phyloP scores from a whole-genome alignment of 1,140 invertebrate species.

The Reticulitermes speratus region DNA sequence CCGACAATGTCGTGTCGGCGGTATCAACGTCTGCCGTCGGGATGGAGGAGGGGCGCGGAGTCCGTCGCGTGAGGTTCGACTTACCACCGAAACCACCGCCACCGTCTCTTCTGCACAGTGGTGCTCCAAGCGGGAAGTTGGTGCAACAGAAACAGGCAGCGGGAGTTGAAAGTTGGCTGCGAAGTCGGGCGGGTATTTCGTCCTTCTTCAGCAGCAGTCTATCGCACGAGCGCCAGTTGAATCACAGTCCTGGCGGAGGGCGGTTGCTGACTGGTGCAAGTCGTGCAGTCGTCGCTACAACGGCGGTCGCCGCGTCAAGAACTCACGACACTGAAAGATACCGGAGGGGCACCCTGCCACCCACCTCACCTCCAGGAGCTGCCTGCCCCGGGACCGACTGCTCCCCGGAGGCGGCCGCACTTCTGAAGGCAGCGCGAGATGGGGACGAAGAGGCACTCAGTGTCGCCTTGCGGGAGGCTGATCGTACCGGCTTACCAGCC shows the following conservation, averaged over 20 bases:
- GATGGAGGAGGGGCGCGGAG: not conserved
- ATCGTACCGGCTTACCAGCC: not conserved
- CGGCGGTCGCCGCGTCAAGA: constrained; percentile 36
- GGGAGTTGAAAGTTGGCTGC: constrained; percentile 34
- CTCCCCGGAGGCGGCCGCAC: constrained; percentile 31
- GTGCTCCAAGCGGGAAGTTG: not conserved
- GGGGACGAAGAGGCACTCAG: constrained; percentile 41
- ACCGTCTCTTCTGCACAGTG: constrained; percentile 4
- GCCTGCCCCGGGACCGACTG: constrained; percentile 5
- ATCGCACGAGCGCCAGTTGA: not conserved
- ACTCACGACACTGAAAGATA: constrained; percentile 45
- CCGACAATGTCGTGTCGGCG: not conserved
- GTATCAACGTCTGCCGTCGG: not conserved
- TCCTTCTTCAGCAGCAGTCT: not conserved
- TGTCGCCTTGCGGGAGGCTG: not conserved
- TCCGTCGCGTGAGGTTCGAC: constrained; percentile 30
- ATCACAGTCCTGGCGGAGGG: not conserved
- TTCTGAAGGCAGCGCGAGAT: constrained; percentile 45
- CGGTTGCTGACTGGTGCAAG: not conserved
- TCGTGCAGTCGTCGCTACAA: constrained; percentile 17
- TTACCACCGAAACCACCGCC: constrained; percentile 22
- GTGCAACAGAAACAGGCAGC: constrained; percentile 1
- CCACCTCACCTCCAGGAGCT: constrained; percentile 28
- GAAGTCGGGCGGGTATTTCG: not conserved
- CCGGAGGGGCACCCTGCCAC: constrained; percentile 47